Evolutionary conservation across 2,888 invertebrate genomes (phyloP).

Genomic region (Muscina levida): DNA sequence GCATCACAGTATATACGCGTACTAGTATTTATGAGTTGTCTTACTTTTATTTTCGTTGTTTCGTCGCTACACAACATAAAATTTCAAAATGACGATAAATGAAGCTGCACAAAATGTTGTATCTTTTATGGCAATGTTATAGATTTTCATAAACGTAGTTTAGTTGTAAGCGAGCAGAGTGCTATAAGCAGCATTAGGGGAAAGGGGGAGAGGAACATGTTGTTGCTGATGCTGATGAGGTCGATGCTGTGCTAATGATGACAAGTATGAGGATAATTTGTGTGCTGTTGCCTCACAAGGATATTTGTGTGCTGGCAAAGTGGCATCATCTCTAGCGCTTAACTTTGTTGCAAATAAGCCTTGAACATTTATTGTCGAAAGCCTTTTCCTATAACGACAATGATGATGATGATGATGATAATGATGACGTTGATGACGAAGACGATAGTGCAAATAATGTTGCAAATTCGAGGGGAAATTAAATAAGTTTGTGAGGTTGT

Average conservation of each 20-base stretch:
- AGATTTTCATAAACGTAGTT: no score
- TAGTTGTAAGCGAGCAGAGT: no score
- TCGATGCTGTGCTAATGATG: not conserved
- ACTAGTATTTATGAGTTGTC: no score
- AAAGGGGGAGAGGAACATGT: not conserved
- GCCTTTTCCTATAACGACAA: not conserved
- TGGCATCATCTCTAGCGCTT: no score
- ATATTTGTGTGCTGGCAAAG: not conserved
- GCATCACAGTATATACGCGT: no score
- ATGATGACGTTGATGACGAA: not conserved
- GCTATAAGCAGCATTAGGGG: no score
- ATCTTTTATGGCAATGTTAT: not conserved
- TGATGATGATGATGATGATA: not conserved
- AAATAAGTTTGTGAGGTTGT: conserved; percentile 11
- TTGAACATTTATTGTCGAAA: not conserved
- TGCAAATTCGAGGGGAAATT: conserved; percentile 30
- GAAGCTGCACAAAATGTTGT: not conserved
- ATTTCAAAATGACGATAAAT: conserved; percentile 5
- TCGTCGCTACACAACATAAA: not conserved
- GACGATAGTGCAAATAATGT: conserved; percentile 20
- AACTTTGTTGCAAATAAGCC: conserved; percentile 17
- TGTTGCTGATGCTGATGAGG: not conserved
- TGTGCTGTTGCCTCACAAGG: not conserved
- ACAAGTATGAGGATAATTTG: not conserved
- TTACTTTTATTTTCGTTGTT: not conserved